Base-by-base conservation (phyloP, 2,888 invertebrate species). In the Lordiphosa fenestrarum region DNA sequence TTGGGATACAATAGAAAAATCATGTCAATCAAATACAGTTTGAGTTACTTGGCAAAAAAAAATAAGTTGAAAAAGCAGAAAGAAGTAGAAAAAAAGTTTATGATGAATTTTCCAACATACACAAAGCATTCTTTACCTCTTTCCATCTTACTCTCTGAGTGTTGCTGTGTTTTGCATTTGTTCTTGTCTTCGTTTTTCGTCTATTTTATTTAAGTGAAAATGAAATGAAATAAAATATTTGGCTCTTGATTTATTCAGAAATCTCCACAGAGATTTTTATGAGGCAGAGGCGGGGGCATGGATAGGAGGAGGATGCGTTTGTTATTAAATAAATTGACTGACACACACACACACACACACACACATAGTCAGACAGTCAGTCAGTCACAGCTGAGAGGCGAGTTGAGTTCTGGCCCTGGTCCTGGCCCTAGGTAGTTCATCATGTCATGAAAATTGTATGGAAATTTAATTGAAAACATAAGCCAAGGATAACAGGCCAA, bases 391-490 rank as follows among this genome's bases (percentile, higher is more conserved):
- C 66, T 58, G 72, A 67, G 69, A 69, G 67, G 66, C 74, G 55
- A 67, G 53, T 60, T 55, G 64, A 64, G 60, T 74, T 46, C 56
- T 49, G 50, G 41, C 19, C 47, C 37, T 51, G 44, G 62, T 51
- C 40, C 57, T 52, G 53, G 55, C 54, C 61, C 70, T 69, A 80
- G 85, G 82, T 86, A 84, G 85, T 85, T 81, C 85, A 84, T 86
- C 85, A 87, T 84, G 80, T 85, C 86, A 86, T 85, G 76, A 86
- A 86, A 86, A 85, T 84, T 85, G 84, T 86, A 86, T 87, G 86
- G 84, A 87, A 85, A 84, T 86, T 87, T 86, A 86, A 87, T 86
- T 87, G 87, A 87, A 86, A 87, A 86, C 77, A 85, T 85, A 85
- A 87, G 82, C 86, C 85, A 87, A 87, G 80, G 81, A 84, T 84